A percentile compares a stretch with the other conserved stretches of the same genome.
phyloP scores from a whole-genome alignment of 2,797 vertebrate species.

The Orestias chungarensis region DNA sequence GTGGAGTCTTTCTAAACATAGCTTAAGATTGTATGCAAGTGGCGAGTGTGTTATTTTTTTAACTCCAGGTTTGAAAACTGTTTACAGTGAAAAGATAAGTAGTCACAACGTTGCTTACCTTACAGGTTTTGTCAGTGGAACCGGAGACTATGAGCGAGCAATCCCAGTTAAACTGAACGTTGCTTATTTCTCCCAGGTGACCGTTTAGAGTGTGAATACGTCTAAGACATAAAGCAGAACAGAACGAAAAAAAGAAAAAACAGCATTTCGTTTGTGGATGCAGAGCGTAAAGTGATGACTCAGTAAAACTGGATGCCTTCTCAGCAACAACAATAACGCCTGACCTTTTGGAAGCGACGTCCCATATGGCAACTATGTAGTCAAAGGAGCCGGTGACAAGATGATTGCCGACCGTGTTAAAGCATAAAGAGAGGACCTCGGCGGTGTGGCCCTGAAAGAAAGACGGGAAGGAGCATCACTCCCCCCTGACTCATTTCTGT shows the following conservation, averaged over 20 bases:
- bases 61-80: not conserved
- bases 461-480: slow-evolving; percentile 24
- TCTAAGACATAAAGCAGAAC: slow-evolving; percentile 77
- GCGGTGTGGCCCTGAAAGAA: slow-evolving; percentile 87
- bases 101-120: slow-evolving; percentile 76
- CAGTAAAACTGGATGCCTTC: not conserved
- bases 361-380: slow-evolving; percentile 90
- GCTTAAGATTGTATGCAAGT: slow-evolving; percentile 7
- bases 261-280: slow-evolving; percentile 2
- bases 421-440: slow-evolving; percentile 90
- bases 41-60: not conserved
- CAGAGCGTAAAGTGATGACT: slow-evolving; percentile 6
- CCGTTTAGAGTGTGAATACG: slow-evolving; percentile 84
- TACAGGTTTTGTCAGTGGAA: slow-evolving; percentile 94
- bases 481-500: not conserved
- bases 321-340: slow-evolving; percentile 16
- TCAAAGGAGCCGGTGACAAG: slow-evolving; percentile 95
- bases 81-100: not conserved
- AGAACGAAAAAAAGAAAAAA: slow-evolving; percentile 20
- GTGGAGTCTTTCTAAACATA: not conserved
- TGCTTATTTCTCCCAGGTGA: slow-evolving; percentile 90
- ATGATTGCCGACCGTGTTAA: slow-evolving; percentile 88
- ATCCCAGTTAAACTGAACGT: slow-evolving; percentile 93
- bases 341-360: slow-evolving; percentile 89
- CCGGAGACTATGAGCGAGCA: slow-evolving; percentile 88